phyloP scores from a whole-genome alignment of 2,113 vertebrate species.

The Sisor rabdophorus region DNA sequence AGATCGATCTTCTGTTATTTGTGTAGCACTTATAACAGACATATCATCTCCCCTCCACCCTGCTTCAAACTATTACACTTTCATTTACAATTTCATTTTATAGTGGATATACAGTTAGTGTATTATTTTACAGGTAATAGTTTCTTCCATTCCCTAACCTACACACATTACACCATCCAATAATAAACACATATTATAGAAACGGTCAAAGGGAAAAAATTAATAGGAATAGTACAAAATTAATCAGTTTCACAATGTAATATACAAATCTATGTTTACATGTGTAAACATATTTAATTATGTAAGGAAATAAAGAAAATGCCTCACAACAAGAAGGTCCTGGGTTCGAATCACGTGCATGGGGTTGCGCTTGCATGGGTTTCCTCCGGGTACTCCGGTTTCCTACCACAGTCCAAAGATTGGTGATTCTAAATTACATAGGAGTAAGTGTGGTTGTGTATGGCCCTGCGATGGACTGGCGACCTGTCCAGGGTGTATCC shows the following conservation, averaged over 20 bases:
- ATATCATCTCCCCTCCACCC: not conserved
- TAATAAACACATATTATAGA: not conserved
- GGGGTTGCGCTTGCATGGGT: too few relatives aligned
- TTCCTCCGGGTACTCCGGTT: too few relatives aligned
- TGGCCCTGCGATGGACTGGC: too few relatives aligned
- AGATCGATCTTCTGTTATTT: slow-evolving; percentile 14
- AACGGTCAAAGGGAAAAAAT: not conserved
- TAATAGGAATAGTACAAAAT: not conserved
- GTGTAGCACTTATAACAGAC: slow-evolving; percentile 25
- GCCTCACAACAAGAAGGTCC: too few relatives aligned
- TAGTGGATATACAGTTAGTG: slow-evolving; percentile 8
- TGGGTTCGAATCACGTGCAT: too few relatives aligned
- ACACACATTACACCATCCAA: not conserved
- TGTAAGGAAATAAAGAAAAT: not conserved
- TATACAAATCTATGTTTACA: not conserved
- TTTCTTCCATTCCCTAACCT: slow-evolving; percentile 1
- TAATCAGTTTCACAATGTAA: not conserved
- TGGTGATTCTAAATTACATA: too few relatives aligned
- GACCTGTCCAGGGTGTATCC: too few relatives aligned
- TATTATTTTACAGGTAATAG: slow-evolving; percentile 18
- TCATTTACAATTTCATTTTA: slow-evolving; percentile 25
- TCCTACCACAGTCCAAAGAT: too few relatives aligned
- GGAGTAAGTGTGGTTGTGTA: too few relatives aligned
- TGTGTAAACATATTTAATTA: not conserved
- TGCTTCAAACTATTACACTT: not conserved